A percentile compares a stretch with the other conserved stretches of the same genome.
Evolutionary conservation across 2,888 invertebrate species (phyloP).

Genomic region (Calameuta pallipes): DNA sequence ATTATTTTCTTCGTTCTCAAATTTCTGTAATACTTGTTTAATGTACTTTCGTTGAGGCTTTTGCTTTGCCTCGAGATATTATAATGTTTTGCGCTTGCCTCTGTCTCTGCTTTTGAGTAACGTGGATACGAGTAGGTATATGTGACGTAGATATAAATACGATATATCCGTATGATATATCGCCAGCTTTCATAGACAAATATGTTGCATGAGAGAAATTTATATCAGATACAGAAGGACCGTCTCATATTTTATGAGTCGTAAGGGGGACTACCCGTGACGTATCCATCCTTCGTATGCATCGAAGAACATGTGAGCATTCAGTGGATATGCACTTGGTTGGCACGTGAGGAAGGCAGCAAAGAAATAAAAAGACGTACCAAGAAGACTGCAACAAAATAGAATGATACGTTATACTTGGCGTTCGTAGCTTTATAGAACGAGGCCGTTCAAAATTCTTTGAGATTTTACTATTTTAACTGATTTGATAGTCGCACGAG

Average conservation of each 20-base stretch:
- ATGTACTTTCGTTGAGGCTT: not conserved
- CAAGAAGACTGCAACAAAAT: not conserved
- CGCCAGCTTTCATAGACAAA: conserved; percentile 5
- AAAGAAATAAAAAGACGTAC: not conserved
- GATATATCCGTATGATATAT: conserved; percentile 10
- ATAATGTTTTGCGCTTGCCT: not conserved
- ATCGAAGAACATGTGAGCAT: not conserved
- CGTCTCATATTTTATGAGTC: conserved; percentile 18
- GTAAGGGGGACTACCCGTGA: conserved; percentile 3
- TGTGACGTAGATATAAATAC: not conserved
- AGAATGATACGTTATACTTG: not conserved
- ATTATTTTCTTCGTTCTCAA: not conserved
- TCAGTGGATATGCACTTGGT: not conserved
- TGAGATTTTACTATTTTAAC: not conserved
- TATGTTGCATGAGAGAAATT: conserved; percentile 11
- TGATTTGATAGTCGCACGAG: not conserved
- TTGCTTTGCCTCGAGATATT: not conserved
- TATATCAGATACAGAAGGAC: conserved; percentile 17
- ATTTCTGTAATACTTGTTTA: not conserved
- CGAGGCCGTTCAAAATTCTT: not conserved
- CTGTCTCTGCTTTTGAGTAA: not conserved
- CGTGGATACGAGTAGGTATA: not conserved
- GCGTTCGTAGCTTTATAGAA: not conserved
- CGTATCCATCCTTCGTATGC: not conserved
- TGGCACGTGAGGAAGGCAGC: not conserved